Base-by-base conservation (phyloP, 2,113 vertebrate genomes). In the Poeciliopsis retropinna region DNA sequence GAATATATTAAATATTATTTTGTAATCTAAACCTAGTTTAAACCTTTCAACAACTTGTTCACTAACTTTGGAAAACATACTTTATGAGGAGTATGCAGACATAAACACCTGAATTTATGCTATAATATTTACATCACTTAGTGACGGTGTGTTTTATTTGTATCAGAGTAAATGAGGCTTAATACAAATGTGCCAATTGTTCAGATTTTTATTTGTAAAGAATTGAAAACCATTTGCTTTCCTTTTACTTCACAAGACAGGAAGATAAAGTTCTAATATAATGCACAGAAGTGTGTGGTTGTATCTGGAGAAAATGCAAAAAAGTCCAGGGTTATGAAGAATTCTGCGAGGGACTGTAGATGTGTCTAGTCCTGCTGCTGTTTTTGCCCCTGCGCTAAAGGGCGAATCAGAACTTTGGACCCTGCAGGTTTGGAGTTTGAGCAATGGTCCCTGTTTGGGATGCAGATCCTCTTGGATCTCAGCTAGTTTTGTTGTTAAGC, bases 401-500 rank as follows among this genome's bases (percentile, higher is more conserved):
- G 32, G 2, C 22, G 14, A 73, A 68, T 44, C 74, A 32, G 17
- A 28, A 2, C 27, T 77, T 32, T 73, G 44, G 34, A 1, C 66
- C 71, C 31, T 70, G 72, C 64, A 71, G 80, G 2, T 12, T 60
- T 75, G 10, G 31, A 78, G 34, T 22, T 39, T 44, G 4, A 28
- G 60, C 72, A 3, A 10, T 11, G 29, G 32, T 25, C 22, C 2
- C 15, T 60, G 57, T 73, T 84, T 83, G 37, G 14, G 37, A 84
- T 76, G 64, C 79, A 71, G 64, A 47, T 32, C 71, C 47, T 44
- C 67, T 65, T 22, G 4, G 19, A 27, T 27, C 11, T 8, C n/a
- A 44, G 65, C 67, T 75, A 27, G 65, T 80, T 73, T 68, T 72
- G 69, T 25, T 76, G 84, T 84, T 84, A 87, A 77, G 80, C 73